Conservation (phyloP, 2,888 invertebrate genomes). For the Bellardia bayeri region DNA sequence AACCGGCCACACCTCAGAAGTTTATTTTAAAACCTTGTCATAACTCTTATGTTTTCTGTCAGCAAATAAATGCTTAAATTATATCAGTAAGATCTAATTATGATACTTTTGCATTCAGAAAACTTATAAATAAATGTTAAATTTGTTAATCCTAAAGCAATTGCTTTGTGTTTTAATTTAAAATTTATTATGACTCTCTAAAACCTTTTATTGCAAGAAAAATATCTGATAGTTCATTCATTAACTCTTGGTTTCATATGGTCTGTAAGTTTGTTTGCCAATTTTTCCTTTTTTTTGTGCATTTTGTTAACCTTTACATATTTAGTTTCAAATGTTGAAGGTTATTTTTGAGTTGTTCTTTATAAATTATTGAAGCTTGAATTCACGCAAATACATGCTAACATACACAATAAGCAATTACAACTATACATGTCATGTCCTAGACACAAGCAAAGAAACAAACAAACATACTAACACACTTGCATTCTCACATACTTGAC, state of each 20-base stretch:
- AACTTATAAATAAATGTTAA: too few species aligned
- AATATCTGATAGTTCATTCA: background rate
- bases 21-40: too few species aligned
- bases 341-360: constrained; percentile 47
- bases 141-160: too few species aligned
- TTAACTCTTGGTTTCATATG: background rate
- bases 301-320: constrained; percentile 17
- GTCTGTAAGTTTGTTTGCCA: background rate
- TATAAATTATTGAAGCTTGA: constrained; percentile 54
- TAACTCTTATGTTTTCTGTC: too few species aligned
- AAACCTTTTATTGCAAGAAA: background rate
- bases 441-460: constrained; percentile 34
- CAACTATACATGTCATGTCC: background rate
- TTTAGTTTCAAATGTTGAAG: constrained; percentile 49
- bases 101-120: too few species aligned
- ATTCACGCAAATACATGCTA: constrained; percentile 22
- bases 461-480: background rate
- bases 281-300: background rate
- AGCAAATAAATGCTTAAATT: too few species aligned
- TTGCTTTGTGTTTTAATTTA: too few species aligned
- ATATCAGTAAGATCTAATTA: too few species aligned
- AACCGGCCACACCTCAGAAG: too few species aligned
- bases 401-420: background rate
- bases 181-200: background rate
- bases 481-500: background rate